Base-by-base conservation (phyloP, 2,888 invertebrate genomes). In the Eumerus sabulonum region DNA sequence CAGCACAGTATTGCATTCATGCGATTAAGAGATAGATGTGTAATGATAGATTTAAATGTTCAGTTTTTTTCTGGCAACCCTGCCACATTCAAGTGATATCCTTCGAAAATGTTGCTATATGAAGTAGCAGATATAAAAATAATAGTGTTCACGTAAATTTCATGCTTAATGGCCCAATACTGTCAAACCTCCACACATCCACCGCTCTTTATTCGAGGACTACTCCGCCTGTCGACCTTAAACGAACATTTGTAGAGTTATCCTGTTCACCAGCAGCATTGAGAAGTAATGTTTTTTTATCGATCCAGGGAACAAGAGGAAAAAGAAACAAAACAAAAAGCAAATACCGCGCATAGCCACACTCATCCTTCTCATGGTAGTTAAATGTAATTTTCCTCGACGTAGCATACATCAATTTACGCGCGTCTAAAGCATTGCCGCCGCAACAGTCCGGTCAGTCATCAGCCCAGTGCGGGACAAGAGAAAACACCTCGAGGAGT, bases 401-500 rank as follows among this genome's bases (percentile, higher is more conserved):
- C 38, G 56, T 27, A 54, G 60, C 60, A 56, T 72, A 59, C 77
- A 62, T 70, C 64, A 74, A 74, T 74, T 68, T 64, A 27, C 27
- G 35, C 56, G 51, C 42, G 50, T 40, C 66, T 66, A 59, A 70
- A 54, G 47, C 54, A 40, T 17, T 57, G 66, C 62, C 54, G 40
- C 53, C 54, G 60, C 54, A 60, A 42, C 71, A 64, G 60, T 59
- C 64, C 48, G 7, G 42, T 17, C 67, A 51, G 53, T 57, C 45
- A 56, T 38, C 44, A n/a, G n/a, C 9, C 2, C 27, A 2, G 27
- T 7, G 45, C 56, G 35, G 59, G 59, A 60, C 40, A 40, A 56
- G 38, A 50, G 47, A 74, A 74, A 81, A 66, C 76, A 70, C 81
- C 81, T 71, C 70, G 59, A 81, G 81, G 71, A 81, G 57, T 71